Evolutionary conservation across 2,888 invertebrate genomes (phyloP), one percentile per base, ranked within the genome.

Genomic region (Catotricha subobsoleta): DNA sequence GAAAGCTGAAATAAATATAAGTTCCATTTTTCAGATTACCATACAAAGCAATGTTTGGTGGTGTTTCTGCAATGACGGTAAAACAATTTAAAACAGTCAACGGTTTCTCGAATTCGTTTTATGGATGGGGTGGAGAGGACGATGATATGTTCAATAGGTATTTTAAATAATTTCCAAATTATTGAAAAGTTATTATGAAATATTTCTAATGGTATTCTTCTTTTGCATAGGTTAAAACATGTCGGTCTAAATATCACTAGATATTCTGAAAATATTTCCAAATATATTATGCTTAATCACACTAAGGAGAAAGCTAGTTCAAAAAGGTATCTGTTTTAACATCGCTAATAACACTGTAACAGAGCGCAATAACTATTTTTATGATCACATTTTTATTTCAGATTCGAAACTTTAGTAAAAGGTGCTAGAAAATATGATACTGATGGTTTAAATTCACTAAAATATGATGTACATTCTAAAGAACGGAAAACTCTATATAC

Each of bases 61-160:
- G 95, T 30, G 92, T 94, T 6, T 86, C 84, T 10, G 94, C 95
- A 2, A 73, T 97, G 67, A 84, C 80, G 0, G 70, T 72, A 41
- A 74, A 81, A 47, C 94, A 97, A 55, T 87, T 94, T 59, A 67
- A 72, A 41, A 71, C 75, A 46, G 80, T 94, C 16, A 97, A 97
- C 62, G 90, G 90, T 2, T 90, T 88, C 67, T 86, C 86, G 41
- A 90, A 90, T 59, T 80, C 81, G 44, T 97, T 84, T 62, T 95
- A 92, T 84, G 95, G 95, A 12, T 95, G 95, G 95, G 97, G 95
- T 9, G 94, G 88, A 2, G 95, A 97, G 60, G 95, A 97, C 60
- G 95, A 95, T 56, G 95, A 95, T 56, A 87, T 95, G 84, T 80
- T 80, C 29, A 82, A 82, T 61, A 71, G 79, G 80, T 68, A 28